Conservation (phyloP, 2,113 vertebrate species). For the Prietella phreatophila region DNA sequence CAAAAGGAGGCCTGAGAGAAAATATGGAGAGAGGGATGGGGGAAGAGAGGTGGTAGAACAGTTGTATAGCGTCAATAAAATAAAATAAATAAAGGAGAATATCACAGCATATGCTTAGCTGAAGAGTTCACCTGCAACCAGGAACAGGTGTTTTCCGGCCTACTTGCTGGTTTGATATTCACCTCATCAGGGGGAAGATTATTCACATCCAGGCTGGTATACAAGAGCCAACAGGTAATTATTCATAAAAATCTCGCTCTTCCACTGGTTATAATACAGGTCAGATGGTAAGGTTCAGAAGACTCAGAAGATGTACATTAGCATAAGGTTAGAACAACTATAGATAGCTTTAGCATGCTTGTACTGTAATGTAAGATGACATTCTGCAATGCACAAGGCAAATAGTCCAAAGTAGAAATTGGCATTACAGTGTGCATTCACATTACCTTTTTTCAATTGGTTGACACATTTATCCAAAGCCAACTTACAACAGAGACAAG, state of each 20-base stretch:
- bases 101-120: background rate
- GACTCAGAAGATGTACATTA: conserved; percentile 30
- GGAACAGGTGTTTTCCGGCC: conserved; percentile 73
- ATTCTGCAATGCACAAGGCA: background rate
- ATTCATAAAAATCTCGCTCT: conserved; percentile 47
- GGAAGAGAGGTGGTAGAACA: background rate
- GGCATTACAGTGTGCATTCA: background rate
- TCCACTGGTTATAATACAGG: conserved; percentile 34
- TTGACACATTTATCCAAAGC: background rate
- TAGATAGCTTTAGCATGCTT: conserved; percentile 31
- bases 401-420: background rate
- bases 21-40: background rate
- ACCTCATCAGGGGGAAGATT: conserved; percentile 60
- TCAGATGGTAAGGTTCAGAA: conserved; percentile 28
- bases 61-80: background rate
- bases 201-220: conserved; percentile 43
- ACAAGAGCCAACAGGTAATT: conserved; percentile 59
- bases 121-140: conserved; percentile 64
- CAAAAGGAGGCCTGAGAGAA: conserved; percentile 26
- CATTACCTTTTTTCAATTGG: background rate
- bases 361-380: background rate
- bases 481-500: background rate
- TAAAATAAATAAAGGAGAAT: background rate
- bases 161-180: conserved; percentile 67
- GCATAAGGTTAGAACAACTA: conserved; percentile 23